These are phyloP conservation scores for Petrocephalus schoutedeni DNA, from an alignment of 2,797 vertebrate species.

Conservation along the genomic window DNA sequence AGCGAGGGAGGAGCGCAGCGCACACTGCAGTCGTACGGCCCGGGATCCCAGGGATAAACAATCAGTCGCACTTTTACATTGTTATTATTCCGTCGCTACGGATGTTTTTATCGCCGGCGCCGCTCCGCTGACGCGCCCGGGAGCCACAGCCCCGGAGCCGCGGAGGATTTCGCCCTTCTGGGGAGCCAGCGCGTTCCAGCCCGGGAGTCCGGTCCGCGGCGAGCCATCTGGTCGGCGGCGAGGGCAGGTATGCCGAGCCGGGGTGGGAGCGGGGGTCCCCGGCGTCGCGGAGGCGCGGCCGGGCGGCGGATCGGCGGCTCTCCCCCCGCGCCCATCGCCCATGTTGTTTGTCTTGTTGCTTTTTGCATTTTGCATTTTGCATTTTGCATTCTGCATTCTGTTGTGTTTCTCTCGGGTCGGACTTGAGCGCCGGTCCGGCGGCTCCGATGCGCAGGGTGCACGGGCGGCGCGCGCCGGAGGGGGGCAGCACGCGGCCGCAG, in stretches of 20 bases:
- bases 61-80: slow-evolving; percentile 24
- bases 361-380: neutral
- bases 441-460: neutral
- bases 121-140: neutral
- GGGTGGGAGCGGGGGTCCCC: neutral
- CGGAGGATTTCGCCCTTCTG: neutral
- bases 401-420: neutral
- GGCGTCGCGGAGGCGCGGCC: neutral
- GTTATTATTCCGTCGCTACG: neutral
- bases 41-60: slow-evolving; percentile 67
- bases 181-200: neutral
- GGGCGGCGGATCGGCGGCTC: neutral
- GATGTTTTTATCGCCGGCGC: neutral
- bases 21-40: slow-evolving; percentile 49
- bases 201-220: neutral
- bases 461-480: neutral
- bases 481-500: neutral
- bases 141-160: neutral
- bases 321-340: neutral
- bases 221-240: neutral
- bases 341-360: neutral
- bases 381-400: neutral
- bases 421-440: neutral
- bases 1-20: slow-evolving; percentile 48
- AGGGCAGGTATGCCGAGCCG: slow-evolving; percentile 2